A percentile compares a stretch with the other conserved stretches of the same genome.
phyloP scores from a whole-genome alignment of 2,113 vertebrate genomes.

The Coryphaenoides rupestris region DNA sequence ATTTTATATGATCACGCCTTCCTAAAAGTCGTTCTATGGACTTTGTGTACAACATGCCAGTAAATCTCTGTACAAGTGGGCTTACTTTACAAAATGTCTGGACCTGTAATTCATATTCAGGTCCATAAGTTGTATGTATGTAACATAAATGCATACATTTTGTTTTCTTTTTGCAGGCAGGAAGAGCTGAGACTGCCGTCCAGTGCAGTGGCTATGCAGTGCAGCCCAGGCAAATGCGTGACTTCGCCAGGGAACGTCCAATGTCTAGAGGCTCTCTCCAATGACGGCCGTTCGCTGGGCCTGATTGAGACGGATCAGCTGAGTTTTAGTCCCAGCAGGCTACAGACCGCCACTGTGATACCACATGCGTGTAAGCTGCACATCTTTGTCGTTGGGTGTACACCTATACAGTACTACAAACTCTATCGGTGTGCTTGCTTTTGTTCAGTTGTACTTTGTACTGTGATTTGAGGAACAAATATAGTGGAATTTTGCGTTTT shows the following conservation, averaged over 20 bases:
- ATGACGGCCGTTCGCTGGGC: constrained; percentile 55
- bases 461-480: no score
- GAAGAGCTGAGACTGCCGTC: constrained; percentile 58
- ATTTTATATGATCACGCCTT: no score
- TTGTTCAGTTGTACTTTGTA: no score
- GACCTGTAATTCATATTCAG: no score
- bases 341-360: constrained; percentile 60
- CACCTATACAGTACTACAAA: no score
- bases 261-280: constrained; percentile 34
- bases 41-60: no score
- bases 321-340: constrained; percentile 74
- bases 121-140: not conserved
- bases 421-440: no score
- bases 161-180: constrained; percentile 58
- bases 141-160: not conserved
- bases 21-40: no score
- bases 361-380: constrained; percentile 74
- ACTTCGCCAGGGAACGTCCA: not conserved
- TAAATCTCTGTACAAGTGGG: no score
- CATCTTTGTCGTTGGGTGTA: no score
- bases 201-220: constrained; percentile 45
- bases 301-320: constrained; percentile 77
- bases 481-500: no score
- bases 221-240: constrained; percentile 54
- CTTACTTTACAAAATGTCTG: no score